A percentile compares a stretch with the other conserved stretches of the same genome.
phyloP scores from a whole-genome alignment of 1,140 invertebrate genomes.

The Chlorops oryzae region DNA sequence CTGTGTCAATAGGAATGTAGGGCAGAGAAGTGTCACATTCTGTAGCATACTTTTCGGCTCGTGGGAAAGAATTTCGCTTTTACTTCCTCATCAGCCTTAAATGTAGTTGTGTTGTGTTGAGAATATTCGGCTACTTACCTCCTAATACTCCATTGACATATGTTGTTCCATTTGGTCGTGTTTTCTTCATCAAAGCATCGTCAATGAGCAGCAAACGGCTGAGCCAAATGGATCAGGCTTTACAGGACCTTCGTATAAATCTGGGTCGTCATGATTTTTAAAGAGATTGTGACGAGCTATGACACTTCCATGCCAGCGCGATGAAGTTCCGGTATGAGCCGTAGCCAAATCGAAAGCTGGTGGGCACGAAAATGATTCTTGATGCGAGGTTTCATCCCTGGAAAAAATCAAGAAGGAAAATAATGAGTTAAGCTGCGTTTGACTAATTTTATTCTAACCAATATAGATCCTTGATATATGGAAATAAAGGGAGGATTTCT shows the following conservation, averaged over 20 bases:
- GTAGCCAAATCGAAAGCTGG: conserved; percentile 88
- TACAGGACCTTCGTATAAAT: conserved; percentile 74
- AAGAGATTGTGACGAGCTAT: conserved; percentile 77
- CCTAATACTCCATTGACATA: conserved; percentile 44
- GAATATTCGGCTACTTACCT: conserved; percentile 40
- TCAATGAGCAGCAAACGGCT: conserved; percentile 49
- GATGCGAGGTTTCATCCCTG: conserved; percentile 82
- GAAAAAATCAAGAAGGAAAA: conserved; percentile 29
- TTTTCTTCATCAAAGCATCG: conserved; percentile 42
- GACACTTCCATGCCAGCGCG: conserved; percentile 78
- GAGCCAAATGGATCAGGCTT: conserved; percentile 66
- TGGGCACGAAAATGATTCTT: conserved; percentile 92
- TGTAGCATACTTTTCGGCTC: too few species aligned
- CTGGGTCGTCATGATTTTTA: conserved; percentile 71
- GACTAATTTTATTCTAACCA: too few species aligned
- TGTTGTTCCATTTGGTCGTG: conserved; percentile 29
- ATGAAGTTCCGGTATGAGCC: conserved; percentile 88
- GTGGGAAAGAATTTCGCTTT: not conserved
- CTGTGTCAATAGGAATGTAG: too few species aligned
- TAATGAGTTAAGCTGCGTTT: too few species aligned
- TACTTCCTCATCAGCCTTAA: too few species aligned
- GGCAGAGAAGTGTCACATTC: too few species aligned
- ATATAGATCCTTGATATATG: too few species aligned
- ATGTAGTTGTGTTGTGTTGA: too few species aligned
- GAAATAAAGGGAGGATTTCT: too few species aligned